phyloP scores from a whole-genome alignment of 2,888 invertebrate genomes.

The Anodontia alba region DNA sequence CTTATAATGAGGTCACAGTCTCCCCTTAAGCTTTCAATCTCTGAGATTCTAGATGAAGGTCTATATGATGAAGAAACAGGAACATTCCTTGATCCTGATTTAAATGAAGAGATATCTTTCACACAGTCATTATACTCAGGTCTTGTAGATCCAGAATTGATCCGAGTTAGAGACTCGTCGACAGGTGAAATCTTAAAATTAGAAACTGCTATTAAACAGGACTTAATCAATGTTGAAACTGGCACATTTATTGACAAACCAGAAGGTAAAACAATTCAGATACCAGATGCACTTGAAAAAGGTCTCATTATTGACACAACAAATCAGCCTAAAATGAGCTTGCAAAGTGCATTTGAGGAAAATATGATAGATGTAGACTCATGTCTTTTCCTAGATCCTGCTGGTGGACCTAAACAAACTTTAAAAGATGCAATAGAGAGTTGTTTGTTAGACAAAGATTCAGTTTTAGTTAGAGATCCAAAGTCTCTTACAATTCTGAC shows the following conservation, averaged over 20 bases:
- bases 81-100: constrained; percentile 76
- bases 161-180: constrained; percentile 70
- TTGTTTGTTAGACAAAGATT: constrained; percentile 93
- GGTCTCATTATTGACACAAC: constrained; percentile 78
- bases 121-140: constrained; percentile 73
- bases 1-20: constrained; percentile 77
- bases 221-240: constrained; percentile 68
- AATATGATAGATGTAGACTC: constrained; percentile 87
- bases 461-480: constrained; percentile 93
- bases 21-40: constrained; percentile 76
- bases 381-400: constrained; percentile 76
- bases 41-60: constrained; percentile 80
- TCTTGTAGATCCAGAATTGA: constrained; percentile 72
- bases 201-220: constrained; percentile 71
- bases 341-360: constrained; percentile 89
- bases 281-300: constrained; percentile 76
- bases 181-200: constrained; percentile 71
- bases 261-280: constrained; percentile 67
- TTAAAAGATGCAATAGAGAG: constrained; percentile 89
- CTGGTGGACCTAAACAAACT: constrained; percentile 60
- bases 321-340: constrained; percentile 83
- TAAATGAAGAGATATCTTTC: constrained; percentile 74
- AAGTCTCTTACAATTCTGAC: constrained; percentile 88
- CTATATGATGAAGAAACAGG: constrained; percentile 75
- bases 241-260: constrained; percentile 69